Percentiles rank a stretch among this genome's conserved stretches.
phyloP scores from a whole-genome alignment of 2,797 vertebrate species.

The Propithecus perrieri region DNA sequence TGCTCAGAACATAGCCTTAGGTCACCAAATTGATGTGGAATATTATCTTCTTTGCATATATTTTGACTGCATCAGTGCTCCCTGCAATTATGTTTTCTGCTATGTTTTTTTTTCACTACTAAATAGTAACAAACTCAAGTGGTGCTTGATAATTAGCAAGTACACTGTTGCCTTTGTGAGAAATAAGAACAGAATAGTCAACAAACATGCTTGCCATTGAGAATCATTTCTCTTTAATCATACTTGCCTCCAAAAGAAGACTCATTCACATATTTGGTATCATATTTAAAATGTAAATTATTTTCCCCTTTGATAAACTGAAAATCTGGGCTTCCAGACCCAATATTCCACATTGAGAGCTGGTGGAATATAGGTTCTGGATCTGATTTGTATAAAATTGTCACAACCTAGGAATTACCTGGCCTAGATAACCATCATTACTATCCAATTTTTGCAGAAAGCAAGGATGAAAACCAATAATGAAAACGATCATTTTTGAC shows the following conservation, averaged over 20 bases:
- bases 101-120: neutral
- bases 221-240: neutral
- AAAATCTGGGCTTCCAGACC: neutral
- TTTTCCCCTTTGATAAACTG: neutral
- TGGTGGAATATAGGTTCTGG: neutral
- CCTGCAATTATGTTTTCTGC: neutral
- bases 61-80: neutral
- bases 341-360: neutral
- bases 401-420: neutral
- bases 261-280: neutral
- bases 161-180: neutral
- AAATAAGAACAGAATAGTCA: neutral
- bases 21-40: neutral
- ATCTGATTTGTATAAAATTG: constrained; percentile 35
- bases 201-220: neutral
- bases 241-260: neutral
- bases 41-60: neutral
- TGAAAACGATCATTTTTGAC: neutral
- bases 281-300: neutral
- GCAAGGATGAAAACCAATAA: neutral
- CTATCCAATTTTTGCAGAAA: neutral
- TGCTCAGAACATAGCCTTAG: neutral
- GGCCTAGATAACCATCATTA: neutral
- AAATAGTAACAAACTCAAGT: neutral
- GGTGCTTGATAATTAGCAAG: neutral